These are phyloP conservation scores for Sminthurinus aureus DNA, from an alignment of 2,888 invertebrate genomes.

Conservation along the genomic window DNA sequence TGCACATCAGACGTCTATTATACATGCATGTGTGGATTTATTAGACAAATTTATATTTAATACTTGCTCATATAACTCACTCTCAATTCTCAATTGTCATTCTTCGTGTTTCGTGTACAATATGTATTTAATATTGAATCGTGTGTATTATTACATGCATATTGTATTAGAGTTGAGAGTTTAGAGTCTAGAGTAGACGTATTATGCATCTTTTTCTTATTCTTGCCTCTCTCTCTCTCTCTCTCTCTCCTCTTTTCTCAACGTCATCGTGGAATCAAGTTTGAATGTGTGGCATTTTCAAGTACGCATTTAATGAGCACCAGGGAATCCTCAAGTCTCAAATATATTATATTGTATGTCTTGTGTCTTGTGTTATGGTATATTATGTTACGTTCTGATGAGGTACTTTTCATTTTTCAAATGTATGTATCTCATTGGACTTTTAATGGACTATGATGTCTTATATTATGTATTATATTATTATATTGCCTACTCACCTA, in stretches of 20 bases:
- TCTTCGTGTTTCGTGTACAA: constrained; percentile 15
- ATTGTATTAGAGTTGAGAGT: too few species aligned
- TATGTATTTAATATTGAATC: too few species aligned
- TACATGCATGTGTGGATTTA: not conserved
- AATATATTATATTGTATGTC: not conserved
- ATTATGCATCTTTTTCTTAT: not conserved
- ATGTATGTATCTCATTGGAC: not conserved
- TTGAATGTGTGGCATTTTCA: constrained; percentile 38
- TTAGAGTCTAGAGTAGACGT: too few species aligned
- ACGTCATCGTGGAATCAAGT: constrained; percentile 10
- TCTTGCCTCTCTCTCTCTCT: constrained; percentile 22
- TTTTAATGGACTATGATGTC: not conserved
- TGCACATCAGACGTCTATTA: not conserved
- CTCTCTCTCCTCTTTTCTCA: not conserved
- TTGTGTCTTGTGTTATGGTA: not conserved
- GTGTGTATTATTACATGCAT: too few species aligned
- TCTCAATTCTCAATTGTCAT: constrained; percentile 18
- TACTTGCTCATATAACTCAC: constrained; percentile 17
- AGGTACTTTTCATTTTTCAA: constrained; percentile 16
- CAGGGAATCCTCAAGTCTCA: constrained; percentile 27
- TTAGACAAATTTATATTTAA: not conserved
- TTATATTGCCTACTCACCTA: not conserved
- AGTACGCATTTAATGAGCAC: constrained; percentile 34
- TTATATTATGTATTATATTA: not conserved
- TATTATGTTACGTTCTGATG: not conserved